These are phyloP conservation scores for Papilio glaucus DNA, from an alignment of 1,140 invertebrate genomes.

Conservation along the genomic window DNA sequence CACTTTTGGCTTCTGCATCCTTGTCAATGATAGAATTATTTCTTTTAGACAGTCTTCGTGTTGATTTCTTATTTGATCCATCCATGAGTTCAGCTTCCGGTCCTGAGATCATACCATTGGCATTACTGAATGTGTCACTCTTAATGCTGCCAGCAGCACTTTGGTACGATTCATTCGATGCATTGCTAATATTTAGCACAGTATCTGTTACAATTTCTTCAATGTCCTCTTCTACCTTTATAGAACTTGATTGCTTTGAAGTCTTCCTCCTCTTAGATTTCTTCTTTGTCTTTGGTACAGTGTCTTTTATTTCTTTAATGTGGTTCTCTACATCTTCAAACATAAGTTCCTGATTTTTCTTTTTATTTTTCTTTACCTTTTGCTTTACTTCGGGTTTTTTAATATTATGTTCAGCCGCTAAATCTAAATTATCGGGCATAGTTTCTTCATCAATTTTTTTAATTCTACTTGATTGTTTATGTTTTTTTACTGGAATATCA, in stretches of 20 bases:
- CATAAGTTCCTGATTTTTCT: constrained; percentile 42
- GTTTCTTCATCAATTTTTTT: constrained; percentile 43
- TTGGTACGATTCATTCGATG: constrained; percentile 67
- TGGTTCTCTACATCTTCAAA: constrained; percentile 38
- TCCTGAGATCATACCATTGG: background rate
- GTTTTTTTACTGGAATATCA: constrained; percentile 41
- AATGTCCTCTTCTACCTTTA: constrained; percentile 40
- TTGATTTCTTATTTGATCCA: constrained; percentile 26
- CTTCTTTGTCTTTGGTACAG: constrained; percentile 48
- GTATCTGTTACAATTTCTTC: constrained; percentile 39
- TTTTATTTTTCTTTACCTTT: constrained; percentile 56
- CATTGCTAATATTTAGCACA: constrained; percentile 51
- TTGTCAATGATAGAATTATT: background rate
- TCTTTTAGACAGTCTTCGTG: constrained; percentile 39
- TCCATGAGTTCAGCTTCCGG: background rate
- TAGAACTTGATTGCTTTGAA: constrained; percentile 47
- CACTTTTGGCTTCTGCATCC: background rate
- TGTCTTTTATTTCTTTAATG: constrained; percentile 27
- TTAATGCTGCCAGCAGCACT: constrained; percentile 69
- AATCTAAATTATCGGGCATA: constrained; percentile 34
- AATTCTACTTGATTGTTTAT: constrained; percentile 47
- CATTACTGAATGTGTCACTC: background rate
- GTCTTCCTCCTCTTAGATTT: constrained; percentile 56
- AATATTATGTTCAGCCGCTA: constrained; percentile 28
- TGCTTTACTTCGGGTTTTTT: constrained; percentile 47